Evolutionary conservation across 2,797 vertebrate genomes (phyloP), one percentile per base, ranked within the genome.

Genomic region (Cuculus canorus): DNA sequence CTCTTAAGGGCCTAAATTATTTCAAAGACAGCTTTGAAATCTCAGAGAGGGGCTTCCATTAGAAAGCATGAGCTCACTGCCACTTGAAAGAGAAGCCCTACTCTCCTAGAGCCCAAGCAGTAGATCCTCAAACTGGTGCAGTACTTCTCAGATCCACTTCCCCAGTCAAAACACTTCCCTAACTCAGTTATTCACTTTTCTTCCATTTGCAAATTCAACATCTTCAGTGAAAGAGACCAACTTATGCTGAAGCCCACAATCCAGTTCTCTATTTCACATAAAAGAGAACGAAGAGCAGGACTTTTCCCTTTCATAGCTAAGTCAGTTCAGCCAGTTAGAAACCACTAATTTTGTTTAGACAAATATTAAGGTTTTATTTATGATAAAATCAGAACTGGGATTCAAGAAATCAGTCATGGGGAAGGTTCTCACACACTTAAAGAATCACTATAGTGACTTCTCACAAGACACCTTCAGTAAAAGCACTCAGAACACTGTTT

Each of bases 141-240:
- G 27, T 8, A 13, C 22, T 70, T 63, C 45, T 81, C 39, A 82
- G 18, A 83, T 7, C 4, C 15, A 25, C 6, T 41, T 66, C 33
- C 15, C 0, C 0, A 78, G 17, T 17, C 76, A 82, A 59, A 59
- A 24, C 19, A 28, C 7, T 37, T 8, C 11, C 14, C 7, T 4
- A 4, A 21, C 13, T 35, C 39, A 80, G 28, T 4, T 7, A 60
- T 5, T 70, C 5, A 16, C 18, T 87, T 23, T 30, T 61, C 33
- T n/a, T 80, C 27, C 64, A 82, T 43, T 43, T 64, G 11, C 3
- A 64, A 83, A 75, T 54, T 47, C 45, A 73, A 37, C 10, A 56
- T 5, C 15, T 24, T 50, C 50, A 53, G 16, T 18, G 6, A 92
- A 64, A 25, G 19, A 63, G 14, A 27, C 13, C 28, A 87, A 9